Evolutionary conservation across 2,113 vertebrate species (phyloP), one percentile per base, ranked within the genome.

Genomic region (Ammospiza caudacuta): DNA sequence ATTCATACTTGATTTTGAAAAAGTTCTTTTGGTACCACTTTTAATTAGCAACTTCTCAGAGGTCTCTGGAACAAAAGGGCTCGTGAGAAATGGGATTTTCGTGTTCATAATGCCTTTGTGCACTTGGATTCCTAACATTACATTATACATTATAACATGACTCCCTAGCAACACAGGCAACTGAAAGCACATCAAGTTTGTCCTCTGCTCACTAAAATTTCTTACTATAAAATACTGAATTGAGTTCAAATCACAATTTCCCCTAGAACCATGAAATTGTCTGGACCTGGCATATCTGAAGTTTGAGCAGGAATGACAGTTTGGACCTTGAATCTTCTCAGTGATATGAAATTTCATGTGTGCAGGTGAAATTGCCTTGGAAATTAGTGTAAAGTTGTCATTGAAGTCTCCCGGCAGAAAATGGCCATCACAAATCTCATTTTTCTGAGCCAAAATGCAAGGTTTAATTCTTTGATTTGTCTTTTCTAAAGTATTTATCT

Each of bases 211-310:
- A 33, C n/a, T 86, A 27, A 46, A 93, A 93, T 78, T 73, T 75
- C 83, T 78, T 55, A 27, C 43, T 78, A n/a, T 86, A 64, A 90
- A 89, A 92, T 92, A 63, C 17, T 61, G 61, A 93, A 74, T 90
- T 63, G 63, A 92, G 46, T 83, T 86, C 86, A 94, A 92, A 78
- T 83, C 92, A 46, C 0, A 3, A 24, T 11, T 88, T 92, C 57
- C 35, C 39, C 41, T 86, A 67, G 74, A 95, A 90, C 43, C 33
- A 41, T 67, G 88, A 55, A 62, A 14, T 88, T 96, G 15, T 54
- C 54, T 54, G 57, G 54, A 78, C 41, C 31, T 80, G 70, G 31
- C 5, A 19, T 44, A 79, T 23, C 31, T 80, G 28, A 79, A 75
- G 29, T 92, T 35, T 58, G 75, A 92, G 46, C 12, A 86, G 17